phyloP scores from a whole-genome alignment of 2,797 vertebrate genomes.

The Xerus rutilus region DNA sequence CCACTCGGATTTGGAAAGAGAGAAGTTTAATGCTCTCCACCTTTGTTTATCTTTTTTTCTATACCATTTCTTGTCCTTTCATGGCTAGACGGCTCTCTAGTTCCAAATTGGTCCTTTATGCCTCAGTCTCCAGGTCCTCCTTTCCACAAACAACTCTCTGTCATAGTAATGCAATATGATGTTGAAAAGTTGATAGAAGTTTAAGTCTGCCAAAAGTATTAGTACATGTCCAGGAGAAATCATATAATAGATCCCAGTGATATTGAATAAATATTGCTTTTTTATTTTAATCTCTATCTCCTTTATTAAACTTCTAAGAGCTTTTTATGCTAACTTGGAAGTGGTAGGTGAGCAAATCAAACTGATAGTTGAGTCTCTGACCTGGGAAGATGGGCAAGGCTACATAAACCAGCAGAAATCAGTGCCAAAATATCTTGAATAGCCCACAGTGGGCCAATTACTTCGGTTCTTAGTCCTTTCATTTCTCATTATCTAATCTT shows the following conservation, averaged over 20 bases:
- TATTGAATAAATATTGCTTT: neutral
- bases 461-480: neutral
- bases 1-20: neutral
- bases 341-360: neutral
- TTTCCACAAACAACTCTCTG: neutral
- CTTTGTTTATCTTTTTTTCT: neutral
- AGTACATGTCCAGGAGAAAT: slow-evolving; percentile 39
- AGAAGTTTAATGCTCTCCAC: slow-evolving; percentile 39
- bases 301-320: slow-evolving; percentile 5
- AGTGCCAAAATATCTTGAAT: neutral
- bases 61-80: neutral
- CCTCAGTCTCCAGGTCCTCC: slow-evolving; percentile 13
- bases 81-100: neutral
- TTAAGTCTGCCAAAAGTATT: slow-evolving; percentile 22
- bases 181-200: slow-evolving; percentile 49
- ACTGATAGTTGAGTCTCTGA: neutral
- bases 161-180: slow-evolving; percentile 13
- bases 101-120: neutral
- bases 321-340: slow-evolving; percentile 29
- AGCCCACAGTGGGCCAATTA: neutral
- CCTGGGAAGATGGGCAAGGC: neutral
- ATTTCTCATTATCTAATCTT: neutral
- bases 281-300: neutral
- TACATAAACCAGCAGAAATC: neutral
- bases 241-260: neutral